These are phyloP conservation scores for Zaprionus davidi DNA, from an alignment of 1,140 invertebrate genomes.

Conservation along the genomic window DNA sequence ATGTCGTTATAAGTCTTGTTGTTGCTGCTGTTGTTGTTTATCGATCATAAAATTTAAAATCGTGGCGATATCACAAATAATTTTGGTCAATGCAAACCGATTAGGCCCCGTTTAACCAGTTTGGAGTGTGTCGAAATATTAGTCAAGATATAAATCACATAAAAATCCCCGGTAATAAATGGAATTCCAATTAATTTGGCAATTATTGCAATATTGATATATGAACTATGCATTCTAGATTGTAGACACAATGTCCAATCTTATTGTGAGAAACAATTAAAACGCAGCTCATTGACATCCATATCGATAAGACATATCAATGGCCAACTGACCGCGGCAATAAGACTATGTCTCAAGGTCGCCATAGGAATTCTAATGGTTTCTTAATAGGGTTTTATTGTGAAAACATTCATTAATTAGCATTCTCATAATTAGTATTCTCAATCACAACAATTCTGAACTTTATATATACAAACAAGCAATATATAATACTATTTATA, in stretches of 20 bases:
- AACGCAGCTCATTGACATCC: neutral
- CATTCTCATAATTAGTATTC: neutral
- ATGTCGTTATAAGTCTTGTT: neutral
- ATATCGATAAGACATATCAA: neutral
- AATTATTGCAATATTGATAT: conserved; percentile 2
- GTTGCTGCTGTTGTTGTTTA: neutral
- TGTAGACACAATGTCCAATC: conserved; percentile 6
- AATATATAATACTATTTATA: too few relatives aligned
- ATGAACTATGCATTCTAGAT: neutral
- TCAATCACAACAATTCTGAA: neutral
- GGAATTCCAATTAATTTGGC: conserved; percentile 4
- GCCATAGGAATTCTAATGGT: neutral
- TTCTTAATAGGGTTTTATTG: neutral
- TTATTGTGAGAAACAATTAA: conserved; percentile 21
- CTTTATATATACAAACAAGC: too few relatives aligned
- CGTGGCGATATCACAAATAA: neutral
- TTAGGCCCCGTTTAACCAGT: conserved; percentile 4
- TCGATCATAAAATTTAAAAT: neutral
- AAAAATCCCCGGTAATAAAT: neutral
- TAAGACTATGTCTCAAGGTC: neutral
- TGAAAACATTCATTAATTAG: neutral
- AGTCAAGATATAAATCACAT: neutral
- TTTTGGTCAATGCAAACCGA: conserved; percentile 15
- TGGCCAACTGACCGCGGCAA: conserved; percentile 1
- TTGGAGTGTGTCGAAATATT: neutral